A percentile compares a stretch with the other conserved stretches of the same genome.
Evolutionary conservation across 1,140 invertebrate genomes (phyloP).

Genomic region (Mycetomoellerius zeteki): DNA sequence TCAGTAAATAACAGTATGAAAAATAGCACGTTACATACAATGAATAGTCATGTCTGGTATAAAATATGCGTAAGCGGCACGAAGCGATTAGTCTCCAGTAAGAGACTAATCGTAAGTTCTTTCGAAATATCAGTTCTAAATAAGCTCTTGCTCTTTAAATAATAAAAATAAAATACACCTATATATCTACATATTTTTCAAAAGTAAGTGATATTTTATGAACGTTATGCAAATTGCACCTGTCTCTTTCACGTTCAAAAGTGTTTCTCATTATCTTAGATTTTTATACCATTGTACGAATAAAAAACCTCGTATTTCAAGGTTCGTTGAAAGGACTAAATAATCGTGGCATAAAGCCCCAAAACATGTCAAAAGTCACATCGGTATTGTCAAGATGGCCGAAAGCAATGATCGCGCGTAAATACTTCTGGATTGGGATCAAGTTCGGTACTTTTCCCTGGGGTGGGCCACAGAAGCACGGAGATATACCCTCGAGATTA

Average conservation of each 20-base stretch:
- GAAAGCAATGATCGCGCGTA: conserved; percentile 52
- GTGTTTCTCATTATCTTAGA: background rate
- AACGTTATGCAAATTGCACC: background rate
- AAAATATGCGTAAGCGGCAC: conserved; percentile 20
- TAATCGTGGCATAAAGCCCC: background rate
- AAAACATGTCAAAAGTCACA: background rate
- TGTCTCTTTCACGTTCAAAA: background rate
- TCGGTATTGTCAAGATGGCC: background rate
- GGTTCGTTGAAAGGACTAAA: background rate
- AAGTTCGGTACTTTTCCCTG: conserved; percentile 56
- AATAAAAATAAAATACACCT: conserved; percentile 8
- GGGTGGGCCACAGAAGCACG: conserved; percentile 67
- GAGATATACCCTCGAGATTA: conserved; percentile 83
- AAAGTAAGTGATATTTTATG: background rate
- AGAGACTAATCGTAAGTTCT: conserved; percentile 4
- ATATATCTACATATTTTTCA: background rate
- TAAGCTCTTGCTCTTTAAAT: conserved; percentile 5
- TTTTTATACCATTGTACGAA: background rate
- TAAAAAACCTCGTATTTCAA: background rate
- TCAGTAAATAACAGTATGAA: conserved; percentile 33
- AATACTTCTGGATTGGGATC: conserved; percentile 61
- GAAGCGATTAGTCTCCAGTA: conserved; percentile 21
- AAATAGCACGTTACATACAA: conserved; percentile 23
- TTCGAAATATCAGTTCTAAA: conserved; percentile 39
- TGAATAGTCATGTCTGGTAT: conserved; percentile 16